Evolutionary conservation across 2,113 vertebrate species (phyloP).

Genomic region (Megaceryle torquata): DNA sequence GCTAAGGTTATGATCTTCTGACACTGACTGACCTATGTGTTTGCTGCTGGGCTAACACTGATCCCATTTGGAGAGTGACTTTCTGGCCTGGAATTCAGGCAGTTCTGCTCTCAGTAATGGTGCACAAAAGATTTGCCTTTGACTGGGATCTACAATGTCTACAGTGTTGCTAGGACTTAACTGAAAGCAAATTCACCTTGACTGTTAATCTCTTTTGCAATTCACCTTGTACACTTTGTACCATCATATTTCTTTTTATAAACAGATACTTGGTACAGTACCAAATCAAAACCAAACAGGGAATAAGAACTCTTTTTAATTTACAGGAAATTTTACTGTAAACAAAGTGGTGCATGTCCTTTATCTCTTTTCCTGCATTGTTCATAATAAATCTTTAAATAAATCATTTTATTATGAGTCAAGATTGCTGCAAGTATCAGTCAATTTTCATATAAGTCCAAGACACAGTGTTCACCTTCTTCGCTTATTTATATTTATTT

Average conservation of each 20-base stretch:
- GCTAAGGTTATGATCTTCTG: not conserved
- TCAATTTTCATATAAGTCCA: not conserved
- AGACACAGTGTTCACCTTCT: not conserved
- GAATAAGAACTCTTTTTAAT: slow-evolving; percentile 48
- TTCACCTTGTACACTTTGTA: slow-evolving; percentile 13
- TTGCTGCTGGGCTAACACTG: not conserved
- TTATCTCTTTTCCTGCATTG: slow-evolving; percentile 55
- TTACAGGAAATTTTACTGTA: slow-evolving; percentile 31
- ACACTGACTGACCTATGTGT: not conserved
- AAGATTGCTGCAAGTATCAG: slow-evolving; percentile 15
- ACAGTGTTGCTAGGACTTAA: not conserved
- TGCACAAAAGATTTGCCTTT: not conserved
- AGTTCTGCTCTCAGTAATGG: not conserved
- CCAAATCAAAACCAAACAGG: slow-evolving; percentile 48
- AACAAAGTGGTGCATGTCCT: slow-evolving; percentile 18
- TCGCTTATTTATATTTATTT: not conserved
- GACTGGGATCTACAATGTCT: not conserved
- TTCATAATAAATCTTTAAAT: slow-evolving; percentile 37
- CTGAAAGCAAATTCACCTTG: slow-evolving; percentile 38
- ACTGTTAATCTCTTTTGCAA: not conserved
- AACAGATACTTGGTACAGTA: slow-evolving; percentile 38
- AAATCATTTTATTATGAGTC: slow-evolving; percentile 50
- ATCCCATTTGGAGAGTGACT: not conserved
- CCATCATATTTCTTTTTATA: slow-evolving; percentile 4
- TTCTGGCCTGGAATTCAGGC: not conserved